Conservation (phyloP, 2,797 vertebrate species). For the Meriones psammophilus region DNA sequence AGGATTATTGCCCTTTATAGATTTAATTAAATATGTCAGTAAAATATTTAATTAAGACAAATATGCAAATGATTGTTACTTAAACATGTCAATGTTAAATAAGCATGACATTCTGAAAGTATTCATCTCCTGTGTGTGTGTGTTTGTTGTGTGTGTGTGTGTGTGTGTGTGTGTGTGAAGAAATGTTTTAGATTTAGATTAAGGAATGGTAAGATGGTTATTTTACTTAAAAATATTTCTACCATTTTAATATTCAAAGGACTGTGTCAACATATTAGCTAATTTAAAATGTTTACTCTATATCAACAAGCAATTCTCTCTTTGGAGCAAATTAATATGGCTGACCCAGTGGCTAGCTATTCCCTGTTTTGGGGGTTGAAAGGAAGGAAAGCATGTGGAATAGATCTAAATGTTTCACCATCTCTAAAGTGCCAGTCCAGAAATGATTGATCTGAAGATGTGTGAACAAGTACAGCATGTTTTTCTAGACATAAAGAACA, state of each 20-base stretch:
- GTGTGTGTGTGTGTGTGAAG: too few species aligned
- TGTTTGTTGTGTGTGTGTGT: too few species aligned
- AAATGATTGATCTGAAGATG: too few species aligned
- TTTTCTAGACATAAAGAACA: neutral
- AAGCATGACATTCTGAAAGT: slow-evolving; percentile 52
- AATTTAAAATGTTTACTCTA: neutral
- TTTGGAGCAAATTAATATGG: neutral
- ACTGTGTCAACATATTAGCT: neutral
- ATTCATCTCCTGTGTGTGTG: neutral
- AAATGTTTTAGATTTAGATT: slow-evolving; percentile 34
- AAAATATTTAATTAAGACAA: slow-evolving; percentile 83
- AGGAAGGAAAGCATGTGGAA: neutral
- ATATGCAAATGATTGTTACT: slow-evolving; percentile 83
- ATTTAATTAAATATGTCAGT: slow-evolving; percentile 84
- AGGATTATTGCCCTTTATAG: slow-evolving; percentile 83
- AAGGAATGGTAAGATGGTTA: slow-evolving; percentile 35
- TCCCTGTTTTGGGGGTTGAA: neutral
- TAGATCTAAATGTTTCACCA: too few species aligned
- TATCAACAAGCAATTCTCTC: neutral
- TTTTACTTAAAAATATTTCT: slow-evolving; percentile 47
- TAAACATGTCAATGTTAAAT: slow-evolving; percentile 80
- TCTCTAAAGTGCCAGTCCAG: too few species aligned
- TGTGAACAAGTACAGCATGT: too few species aligned
- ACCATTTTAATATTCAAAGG: neutral
- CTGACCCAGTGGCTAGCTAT: neutral